Conservation (phyloP, 2,888 invertebrate genomes). For the Cerceris rybyensis region DNA sequence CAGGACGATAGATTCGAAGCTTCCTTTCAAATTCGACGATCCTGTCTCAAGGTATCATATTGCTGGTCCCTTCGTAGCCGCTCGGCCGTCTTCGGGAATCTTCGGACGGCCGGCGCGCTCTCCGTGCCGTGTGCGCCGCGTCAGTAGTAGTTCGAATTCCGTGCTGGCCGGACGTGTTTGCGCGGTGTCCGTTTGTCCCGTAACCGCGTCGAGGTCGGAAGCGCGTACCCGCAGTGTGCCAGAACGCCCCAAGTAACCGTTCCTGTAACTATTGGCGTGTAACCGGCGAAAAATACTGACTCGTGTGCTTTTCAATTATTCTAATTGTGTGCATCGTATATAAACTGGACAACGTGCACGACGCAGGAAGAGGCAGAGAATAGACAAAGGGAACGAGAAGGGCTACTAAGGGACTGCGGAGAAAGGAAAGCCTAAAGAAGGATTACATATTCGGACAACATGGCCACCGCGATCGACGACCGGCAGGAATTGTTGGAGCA, state of each 20-base stretch:
- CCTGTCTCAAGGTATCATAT: slow-evolving; percentile 32
- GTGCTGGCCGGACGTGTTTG: slow-evolving; percentile 30
- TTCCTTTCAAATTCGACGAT: slow-evolving; percentile 12
- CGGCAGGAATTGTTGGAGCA: slow-evolving; percentile 80
- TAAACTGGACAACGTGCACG: slow-evolving; percentile 20
- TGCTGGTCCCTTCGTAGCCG: slow-evolving; percentile 33
- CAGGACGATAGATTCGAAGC: slow-evolving; percentile 12
- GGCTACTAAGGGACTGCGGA: slow-evolving; percentile 43
- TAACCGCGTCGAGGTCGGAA: slow-evolving; percentile 31
- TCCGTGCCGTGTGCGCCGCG: slow-evolving; percentile 26
- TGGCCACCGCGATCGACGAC: slow-evolving; percentile 81
- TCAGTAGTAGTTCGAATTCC: slow-evolving; percentile 58
- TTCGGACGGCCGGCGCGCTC: slow-evolving; percentile 52
- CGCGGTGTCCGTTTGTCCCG: slow-evolving; percentile 9
- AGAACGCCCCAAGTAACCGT: slow-evolving; percentile 33
- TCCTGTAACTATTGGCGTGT: slow-evolving; percentile 30
- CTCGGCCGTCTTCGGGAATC: slow-evolving; percentile 36
- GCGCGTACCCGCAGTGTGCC: slow-evolving; percentile 36
- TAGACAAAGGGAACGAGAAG: slow-evolving; percentile 42
- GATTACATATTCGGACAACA: slow-evolving; percentile 75
- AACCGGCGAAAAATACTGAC: slow-evolving; percentile 32
- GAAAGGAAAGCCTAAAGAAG: slow-evolving; percentile 68
- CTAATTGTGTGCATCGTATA: slow-evolving; percentile 13
- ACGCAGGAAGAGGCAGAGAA: slow-evolving; percentile 34
- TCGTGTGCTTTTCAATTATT: slow-evolving; percentile 33